A percentile compares a stretch with the other conserved stretches of the same genome.
phyloP scores from a whole-genome alignment of 92 coral and sea anemone genomes.

The Epizoanthus rinbou region DNA sequence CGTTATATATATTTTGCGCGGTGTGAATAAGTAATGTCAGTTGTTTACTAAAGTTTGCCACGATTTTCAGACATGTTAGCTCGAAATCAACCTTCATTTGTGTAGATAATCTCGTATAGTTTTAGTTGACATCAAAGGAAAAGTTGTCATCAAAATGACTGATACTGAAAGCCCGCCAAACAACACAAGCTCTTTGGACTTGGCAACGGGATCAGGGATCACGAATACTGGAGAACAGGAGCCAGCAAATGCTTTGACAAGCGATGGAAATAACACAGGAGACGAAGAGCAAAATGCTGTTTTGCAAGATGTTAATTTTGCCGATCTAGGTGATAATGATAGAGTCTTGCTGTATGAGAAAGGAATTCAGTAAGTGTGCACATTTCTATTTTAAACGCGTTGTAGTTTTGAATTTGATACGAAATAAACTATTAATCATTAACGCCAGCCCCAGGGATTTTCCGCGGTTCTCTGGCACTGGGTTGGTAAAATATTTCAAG shows the following conservation, averaged over 20 bases:
- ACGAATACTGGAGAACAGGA: not conserved
- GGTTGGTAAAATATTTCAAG: too few species aligned
- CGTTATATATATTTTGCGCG: too few species aligned
- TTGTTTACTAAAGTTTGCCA: too few species aligned
- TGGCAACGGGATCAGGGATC: constrained; percentile 8
- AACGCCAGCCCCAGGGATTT: too few species aligned
- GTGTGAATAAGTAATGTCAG: too few species aligned
- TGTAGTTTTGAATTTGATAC: too few species aligned
- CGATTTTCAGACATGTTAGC: too few species aligned
- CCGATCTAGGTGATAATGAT: constrained; percentile 64
- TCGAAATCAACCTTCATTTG: not conserved
- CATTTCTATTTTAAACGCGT: not conserved
- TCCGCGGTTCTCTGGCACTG: too few species aligned
- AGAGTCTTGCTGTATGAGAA: constrained; percentile 70
- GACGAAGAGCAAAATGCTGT: not conserved
- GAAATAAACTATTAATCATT: too few species aligned
- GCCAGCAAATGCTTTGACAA: not conserved
- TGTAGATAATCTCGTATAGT: not conserved
- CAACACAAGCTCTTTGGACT: constrained; percentile 1
- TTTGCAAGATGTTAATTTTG: constrained; percentile 29
- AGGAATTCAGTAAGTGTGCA: constrained; percentile 69
- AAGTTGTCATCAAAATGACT: not conserved
- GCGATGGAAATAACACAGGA: not conserved
- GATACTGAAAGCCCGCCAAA: not conserved
- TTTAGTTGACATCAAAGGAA: not conserved